Conservation (phyloP, 2,113 vertebrate species). For the Eurystomus gularis region DNA sequence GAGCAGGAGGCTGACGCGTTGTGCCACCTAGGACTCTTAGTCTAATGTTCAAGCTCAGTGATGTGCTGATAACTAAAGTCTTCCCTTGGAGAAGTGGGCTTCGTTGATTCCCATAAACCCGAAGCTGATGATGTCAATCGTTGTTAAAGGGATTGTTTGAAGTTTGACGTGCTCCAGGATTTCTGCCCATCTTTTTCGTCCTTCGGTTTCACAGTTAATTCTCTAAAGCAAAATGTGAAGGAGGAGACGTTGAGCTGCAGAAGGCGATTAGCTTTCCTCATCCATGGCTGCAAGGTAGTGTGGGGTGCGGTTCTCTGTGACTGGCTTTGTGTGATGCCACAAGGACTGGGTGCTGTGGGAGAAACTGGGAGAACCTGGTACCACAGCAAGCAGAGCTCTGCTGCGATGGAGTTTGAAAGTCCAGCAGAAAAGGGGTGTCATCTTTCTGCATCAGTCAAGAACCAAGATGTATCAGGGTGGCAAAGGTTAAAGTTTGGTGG, state of each 20-base stretch:
- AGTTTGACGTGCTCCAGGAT: neutral
- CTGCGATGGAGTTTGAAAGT: neutral
- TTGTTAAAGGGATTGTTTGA: neutral
- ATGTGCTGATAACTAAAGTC: neutral
- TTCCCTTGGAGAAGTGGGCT: neutral
- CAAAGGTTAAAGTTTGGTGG: neutral
- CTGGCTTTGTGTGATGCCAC: neutral
- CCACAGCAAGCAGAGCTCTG: neutral
- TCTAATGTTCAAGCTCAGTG: neutral
- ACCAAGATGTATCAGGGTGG: neutral
- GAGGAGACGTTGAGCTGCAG: neutral
- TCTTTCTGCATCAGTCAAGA: neutral
- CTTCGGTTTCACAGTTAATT: neutral
- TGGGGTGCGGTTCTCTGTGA: neutral
- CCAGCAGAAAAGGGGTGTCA: neutral
- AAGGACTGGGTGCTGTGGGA: neutral
- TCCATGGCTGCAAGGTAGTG: neutral
- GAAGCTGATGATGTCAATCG: neutral
- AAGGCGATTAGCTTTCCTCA: neutral
- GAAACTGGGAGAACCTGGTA: neutral
- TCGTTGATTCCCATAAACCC: neutral
- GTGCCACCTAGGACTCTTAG: neutral
- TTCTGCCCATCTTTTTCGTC: neutral
- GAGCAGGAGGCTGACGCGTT: neutral
- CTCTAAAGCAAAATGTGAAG: neutral